Evolutionary conservation across 1,140 invertebrate species (phyloP).

Genomic region (Akabosia matsudoensis): DNA sequence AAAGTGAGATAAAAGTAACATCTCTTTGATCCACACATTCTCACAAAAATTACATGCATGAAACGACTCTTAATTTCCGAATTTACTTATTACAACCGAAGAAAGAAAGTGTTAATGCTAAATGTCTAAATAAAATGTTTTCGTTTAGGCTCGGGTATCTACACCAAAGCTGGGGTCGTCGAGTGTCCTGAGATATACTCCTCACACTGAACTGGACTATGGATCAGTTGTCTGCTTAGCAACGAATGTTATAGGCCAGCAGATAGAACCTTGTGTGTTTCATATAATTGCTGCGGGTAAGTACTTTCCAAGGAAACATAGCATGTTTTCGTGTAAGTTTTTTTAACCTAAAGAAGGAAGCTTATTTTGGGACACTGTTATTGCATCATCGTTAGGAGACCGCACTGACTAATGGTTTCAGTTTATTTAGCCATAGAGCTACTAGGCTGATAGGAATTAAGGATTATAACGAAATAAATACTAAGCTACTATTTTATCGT

Average conservation of each 20-base stretch:
- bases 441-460: too few relatives aligned
- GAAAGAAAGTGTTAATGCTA: neutral
- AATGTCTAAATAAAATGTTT: neutral
- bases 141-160: constrained; percentile 52
- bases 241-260: constrained; percentile 65
- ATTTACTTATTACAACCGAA: too few relatives aligned
- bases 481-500: neutral
- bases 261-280: constrained; percentile 65
- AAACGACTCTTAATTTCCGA: too few relatives aligned
- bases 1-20: neutral
- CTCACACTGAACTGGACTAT: constrained; percentile 71
- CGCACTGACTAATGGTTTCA: too few relatives aligned
- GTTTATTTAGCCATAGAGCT: too few relatives aligned
- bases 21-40: constrained; percentile 9
- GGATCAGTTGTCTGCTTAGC: constrained; percentile 66
- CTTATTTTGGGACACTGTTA: too few relatives aligned
- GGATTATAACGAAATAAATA: neutral
- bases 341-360: too few relatives aligned
- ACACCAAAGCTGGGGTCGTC: constrained; percentile 43
- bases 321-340: neutral
- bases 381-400: too few relatives aligned
- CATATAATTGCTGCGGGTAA: constrained; percentile 66
- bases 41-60: too few relatives aligned
- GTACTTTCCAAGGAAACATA: neutral
- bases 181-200: constrained; percentile 73